Evolutionary conservation across 23 tunicate genomes (phyloP), one percentile per base, ranked within the genome.

Genomic region (Oikopleura vanhoeffeni): DNA sequence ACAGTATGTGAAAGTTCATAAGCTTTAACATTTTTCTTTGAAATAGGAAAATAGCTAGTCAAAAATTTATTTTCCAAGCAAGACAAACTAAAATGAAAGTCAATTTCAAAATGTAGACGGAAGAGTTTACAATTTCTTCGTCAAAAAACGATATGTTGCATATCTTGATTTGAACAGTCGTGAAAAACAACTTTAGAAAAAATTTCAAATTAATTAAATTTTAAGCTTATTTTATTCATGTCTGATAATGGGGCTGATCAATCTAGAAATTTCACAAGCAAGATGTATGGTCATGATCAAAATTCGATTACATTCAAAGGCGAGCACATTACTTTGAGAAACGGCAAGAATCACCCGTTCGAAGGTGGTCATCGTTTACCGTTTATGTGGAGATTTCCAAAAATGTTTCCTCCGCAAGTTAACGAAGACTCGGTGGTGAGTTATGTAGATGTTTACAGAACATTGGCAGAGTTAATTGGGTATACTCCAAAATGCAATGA

Each of bases 341-440:
- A 28, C 79, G 79, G 34, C 2, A 71, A 71, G 38, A 71, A 71
- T 30, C 35, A 24, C 38, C 27, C 27, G 36, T 71, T 18, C 3
- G 79, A 71, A 71, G 79, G 79, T 13, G 79, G 79, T 71, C 79
- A 71, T 32, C 79, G 79, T 18, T 71, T 71, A 38, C 79, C 79
- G 3, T 71, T 71, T 30, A 71, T 71, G 79, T 71, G 79, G 79
- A 13, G 79, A 38, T 71, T 2, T 4, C 79, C 79, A 32, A 71
- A 71, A 30, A 33, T 2, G 38, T 71, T 71, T 24, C 34, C 79
- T 3, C 34, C 79, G 38, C 27, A 71, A 30, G 4, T 30, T 2
- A 38, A 18, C 34, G 79, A 71, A 30, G 38, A 71, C 79, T 2
- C 27, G 35, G 38, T 71, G 4, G 79, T 71, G 36, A 13, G 34